Evolutionary conservation across 2,113 vertebrate species (phyloP).

Genomic region (Aspidoscelis tigris): DNA sequence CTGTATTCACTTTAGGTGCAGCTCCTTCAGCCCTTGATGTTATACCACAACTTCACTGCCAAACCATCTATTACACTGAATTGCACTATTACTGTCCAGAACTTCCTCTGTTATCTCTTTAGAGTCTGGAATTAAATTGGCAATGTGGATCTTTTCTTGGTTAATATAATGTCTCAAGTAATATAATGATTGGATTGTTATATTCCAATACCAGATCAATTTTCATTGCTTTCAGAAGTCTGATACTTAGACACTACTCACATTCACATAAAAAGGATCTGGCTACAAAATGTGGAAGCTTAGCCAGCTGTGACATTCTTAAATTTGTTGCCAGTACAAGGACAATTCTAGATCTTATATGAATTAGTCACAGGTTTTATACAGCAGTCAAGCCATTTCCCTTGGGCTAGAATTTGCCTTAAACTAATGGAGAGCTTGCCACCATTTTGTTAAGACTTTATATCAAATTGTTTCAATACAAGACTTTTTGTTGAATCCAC

Average conservation of each 20-base stretch:
- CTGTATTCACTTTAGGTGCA: no score
- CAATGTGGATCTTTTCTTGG: background rate
- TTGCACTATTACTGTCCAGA: background rate
- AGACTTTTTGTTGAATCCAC: background rate
- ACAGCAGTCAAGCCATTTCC: background rate
- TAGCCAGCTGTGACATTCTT: background rate
- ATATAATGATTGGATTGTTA: background rate
- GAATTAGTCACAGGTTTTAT: background rate
- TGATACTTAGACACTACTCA: background rate
- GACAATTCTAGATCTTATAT: background rate
- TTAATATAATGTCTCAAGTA: background rate
- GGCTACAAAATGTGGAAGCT: background rate
- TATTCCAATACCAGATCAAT: background rate
- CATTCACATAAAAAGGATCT: background rate
- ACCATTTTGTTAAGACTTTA: background rate
- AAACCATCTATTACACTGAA: background rate
- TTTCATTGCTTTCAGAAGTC: background rate
- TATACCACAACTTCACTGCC: background rate
- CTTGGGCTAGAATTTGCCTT: background rate
- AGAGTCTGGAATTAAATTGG: background rate
- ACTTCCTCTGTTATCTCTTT: background rate
- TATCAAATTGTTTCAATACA: background rate
- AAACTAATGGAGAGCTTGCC: slow-evolving; percentile 2
- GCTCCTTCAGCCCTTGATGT: no score
- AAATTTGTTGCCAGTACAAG: background rate